A percentile compares a stretch with the other conserved stretches of the same genome.
Evolutionary conservation across 2,888 invertebrate species (phyloP).

Genomic region (Rhagonycha fulva): DNA sequence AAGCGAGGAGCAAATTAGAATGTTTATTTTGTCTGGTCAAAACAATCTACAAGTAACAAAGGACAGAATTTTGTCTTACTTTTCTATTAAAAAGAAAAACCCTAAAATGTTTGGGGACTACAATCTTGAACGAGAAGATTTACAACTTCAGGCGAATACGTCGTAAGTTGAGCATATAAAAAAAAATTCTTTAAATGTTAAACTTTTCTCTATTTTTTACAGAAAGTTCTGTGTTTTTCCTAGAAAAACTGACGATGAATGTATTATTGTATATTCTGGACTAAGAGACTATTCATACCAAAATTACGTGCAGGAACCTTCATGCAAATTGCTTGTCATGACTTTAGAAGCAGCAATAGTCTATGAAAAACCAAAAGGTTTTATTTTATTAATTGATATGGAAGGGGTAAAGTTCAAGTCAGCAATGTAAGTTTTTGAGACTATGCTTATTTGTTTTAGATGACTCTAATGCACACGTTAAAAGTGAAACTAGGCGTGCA

Average conservation of each 20-base stretch:
- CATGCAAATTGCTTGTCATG: slow-evolving; percentile 58
- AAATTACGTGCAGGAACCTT: slow-evolving; percentile 63
- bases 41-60: background rate
- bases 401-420: slow-evolving; percentile 56
- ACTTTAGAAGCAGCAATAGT: slow-evolving; percentile 58
- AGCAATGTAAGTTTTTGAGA: too few relatives aligned
- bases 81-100: background rate
- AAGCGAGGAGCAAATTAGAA: too few relatives aligned
- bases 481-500: background rate
- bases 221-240: slow-evolving; percentile 60
- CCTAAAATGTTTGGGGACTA: background rate
- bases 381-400: slow-evolving; percentile 72
- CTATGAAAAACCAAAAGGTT: slow-evolving; percentile 64
- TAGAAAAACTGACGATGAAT: slow-evolving; percentile 62
- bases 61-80: background rate
- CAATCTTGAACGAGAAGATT: slow-evolving; percentile 30
- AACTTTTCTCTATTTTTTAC: background rate
- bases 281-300: slow-evolving; percentile 62
- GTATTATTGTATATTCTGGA: slow-evolving; percentile 65
- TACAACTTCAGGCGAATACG: slow-evolving; percentile 50
- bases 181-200: background rate
- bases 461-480: background rate
- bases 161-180: background rate
- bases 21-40: too few relatives aligned
- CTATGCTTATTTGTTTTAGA: too few relatives aligned